Evolutionary conservation across 2,113 vertebrate species (phyloP).

Genomic region (Stigmatopora argus): DNA sequence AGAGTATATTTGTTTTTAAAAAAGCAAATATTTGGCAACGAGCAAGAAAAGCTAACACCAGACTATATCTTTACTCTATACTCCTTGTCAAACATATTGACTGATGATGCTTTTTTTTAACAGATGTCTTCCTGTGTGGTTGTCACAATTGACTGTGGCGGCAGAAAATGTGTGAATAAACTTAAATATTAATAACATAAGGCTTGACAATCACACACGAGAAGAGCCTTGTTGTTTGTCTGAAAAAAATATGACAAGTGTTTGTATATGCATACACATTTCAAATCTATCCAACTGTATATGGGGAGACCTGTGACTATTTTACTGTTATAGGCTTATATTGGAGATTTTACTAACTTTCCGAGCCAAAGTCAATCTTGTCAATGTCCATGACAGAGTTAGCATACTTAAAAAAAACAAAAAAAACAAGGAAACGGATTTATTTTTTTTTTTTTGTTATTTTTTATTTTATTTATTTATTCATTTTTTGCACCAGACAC

Average conservation of each 20-base stretch:
- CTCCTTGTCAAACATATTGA: not conserved
- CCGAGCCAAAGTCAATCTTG: not conserved
- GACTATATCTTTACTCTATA: not conserved
- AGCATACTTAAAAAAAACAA: not conserved
- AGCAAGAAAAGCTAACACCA: not conserved
- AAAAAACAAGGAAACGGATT: not conserved
- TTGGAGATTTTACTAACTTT: not conserved
- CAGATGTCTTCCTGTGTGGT: slow-evolving; percentile 25
- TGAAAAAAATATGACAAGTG: slow-evolving; percentile 29
- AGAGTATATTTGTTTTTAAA: not conserved
- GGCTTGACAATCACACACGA: slow-evolving; percentile 17
- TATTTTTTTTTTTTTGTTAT: too few relatives aligned
- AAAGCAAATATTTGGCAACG: not conserved
- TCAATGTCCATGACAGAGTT: not conserved
- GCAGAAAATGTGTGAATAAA: slow-evolving; percentile 36
- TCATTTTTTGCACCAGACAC: too few relatives aligned
- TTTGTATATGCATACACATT: slow-evolving; percentile 18
- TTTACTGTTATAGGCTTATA: not conserved
- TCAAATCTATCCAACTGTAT: not conserved
- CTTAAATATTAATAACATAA: slow-evolving; percentile 32
- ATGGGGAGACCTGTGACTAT: not conserved
- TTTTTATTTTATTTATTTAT: too few relatives aligned
- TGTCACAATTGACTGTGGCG: slow-evolving; percentile 31
- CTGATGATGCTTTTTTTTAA: slow-evolving; percentile 8
- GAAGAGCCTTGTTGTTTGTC: slow-evolving; percentile 26